These are phyloP conservation scores for Tetrax tetrax DNA, from an alignment of 2,113 vertebrate genomes.

Conservation along the genomic window DNA sequence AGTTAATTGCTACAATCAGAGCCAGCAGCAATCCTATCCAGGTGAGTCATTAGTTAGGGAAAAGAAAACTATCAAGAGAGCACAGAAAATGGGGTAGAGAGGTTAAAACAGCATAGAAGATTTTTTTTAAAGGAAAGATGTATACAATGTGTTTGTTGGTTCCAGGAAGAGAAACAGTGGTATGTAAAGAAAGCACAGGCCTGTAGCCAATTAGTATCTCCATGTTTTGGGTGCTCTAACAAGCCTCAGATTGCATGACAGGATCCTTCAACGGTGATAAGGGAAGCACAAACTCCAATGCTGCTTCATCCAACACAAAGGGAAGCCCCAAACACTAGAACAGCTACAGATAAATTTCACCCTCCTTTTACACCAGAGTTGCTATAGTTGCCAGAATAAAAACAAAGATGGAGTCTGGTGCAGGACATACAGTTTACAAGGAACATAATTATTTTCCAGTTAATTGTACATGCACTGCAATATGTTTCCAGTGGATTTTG, in stretches of 20 bases:
- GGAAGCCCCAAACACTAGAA: background rate
- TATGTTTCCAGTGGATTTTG: background rate
- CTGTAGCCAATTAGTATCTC: background rate
- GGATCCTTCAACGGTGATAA: background rate
- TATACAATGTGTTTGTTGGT: background rate
- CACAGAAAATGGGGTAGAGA: background rate
- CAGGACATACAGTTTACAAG: background rate
- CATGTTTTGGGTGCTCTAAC: background rate
- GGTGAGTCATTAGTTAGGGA: slow-evolving; percentile 65
- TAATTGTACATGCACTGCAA: background rate
- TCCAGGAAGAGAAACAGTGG: slow-evolving; percentile 34
- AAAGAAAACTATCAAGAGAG: slow-evolving; percentile 40
- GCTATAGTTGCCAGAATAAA: background rate
- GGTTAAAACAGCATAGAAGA: slow-evolving; percentile 51
- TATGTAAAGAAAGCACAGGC: background rate
- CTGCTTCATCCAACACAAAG: background rate
- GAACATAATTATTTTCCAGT: background rate
- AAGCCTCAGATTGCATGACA: background rate
- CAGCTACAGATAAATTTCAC: background rate
- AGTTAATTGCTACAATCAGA: slow-evolving; percentile 70
- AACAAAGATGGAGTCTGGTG: background rate
- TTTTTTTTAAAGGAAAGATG: background rate
- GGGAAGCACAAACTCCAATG: background rate
- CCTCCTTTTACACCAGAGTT: background rate
- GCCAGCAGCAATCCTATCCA: slow-evolving; percentile 58